These are phyloP conservation scores for Sparidentex hasta DNA, from an alignment of 2,797 vertebrate genomes.

Conservation along the genomic window DNA sequence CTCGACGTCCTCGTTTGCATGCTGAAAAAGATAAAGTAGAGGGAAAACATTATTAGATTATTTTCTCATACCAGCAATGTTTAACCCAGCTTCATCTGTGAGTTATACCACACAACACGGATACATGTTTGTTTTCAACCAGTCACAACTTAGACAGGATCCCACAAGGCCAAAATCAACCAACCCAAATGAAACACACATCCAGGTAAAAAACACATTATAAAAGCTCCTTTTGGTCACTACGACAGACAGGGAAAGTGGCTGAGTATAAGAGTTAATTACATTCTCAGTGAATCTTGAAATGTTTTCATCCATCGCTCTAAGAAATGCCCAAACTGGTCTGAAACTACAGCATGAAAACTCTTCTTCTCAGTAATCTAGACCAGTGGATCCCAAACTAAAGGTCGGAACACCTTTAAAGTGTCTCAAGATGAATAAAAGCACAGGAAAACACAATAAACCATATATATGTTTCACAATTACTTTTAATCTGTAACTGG, in stretches of 20 bases:
- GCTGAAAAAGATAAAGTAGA: conserved; percentile 81
- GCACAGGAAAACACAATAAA: not conserved
- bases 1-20: conserved; percentile 99
- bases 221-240: not conserved
- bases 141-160: not conserved
- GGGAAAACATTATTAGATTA: not conserved
- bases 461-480: not conserved
- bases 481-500: not conserved
- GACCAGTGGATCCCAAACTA: not conserved
- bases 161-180: not conserved
- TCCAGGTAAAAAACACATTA: not conserved
- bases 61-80: not conserved
- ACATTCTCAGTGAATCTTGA: not conserved
- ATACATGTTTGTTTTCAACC: not conserved
- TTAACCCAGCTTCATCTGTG: not conserved
- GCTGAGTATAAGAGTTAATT: not conserved
- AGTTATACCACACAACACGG: not conserved
- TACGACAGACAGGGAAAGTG: not conserved
- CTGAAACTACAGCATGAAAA: not conserved
- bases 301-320: not conserved
- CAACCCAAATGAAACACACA: not conserved
- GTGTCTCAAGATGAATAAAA: not conserved
- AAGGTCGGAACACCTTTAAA: too few relatives aligned
- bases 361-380: not conserved
- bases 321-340: not conserved